Percentiles rank a stretch among this genome's conserved stretches.
phyloP scores from a whole-genome alignment of 2,113 vertebrate genomes.

The Hippocampus abdominalis region DNA sequence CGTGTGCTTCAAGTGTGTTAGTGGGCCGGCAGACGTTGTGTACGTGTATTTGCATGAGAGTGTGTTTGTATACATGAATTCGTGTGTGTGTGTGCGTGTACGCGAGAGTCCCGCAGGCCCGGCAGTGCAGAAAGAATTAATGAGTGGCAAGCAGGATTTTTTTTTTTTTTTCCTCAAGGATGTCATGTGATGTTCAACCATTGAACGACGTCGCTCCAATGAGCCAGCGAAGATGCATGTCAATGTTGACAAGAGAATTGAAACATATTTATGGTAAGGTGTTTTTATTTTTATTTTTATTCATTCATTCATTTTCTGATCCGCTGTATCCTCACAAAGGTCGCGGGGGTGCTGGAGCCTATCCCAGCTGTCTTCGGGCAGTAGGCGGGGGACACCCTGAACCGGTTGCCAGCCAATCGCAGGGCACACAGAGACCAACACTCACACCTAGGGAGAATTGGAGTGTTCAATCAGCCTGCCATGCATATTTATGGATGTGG shows the following conservation, averaged over 20 bases:
- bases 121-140: slow-evolving; percentile 61
- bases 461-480: too few relatives aligned
- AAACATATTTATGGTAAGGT: not conserved
- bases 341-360: too few relatives aligned
- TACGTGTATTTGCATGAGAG: slow-evolving; percentile 25
- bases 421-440: too few relatives aligned
- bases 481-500: too few relatives aligned
- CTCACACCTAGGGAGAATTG: too few relatives aligned
- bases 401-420: too few relatives aligned
- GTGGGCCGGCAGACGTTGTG: not conserved
- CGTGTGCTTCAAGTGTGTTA: too few relatives aligned
- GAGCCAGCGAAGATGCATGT: not conserved
- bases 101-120: slow-evolving; percentile 31
- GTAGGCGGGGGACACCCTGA: too few relatives aligned
- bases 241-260: not conserved
- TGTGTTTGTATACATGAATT: slow-evolving; percentile 49
- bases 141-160: slow-evolving; percentile 61
- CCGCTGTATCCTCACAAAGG: too few relatives aligned
- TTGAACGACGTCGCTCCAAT: not conserved
- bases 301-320: too few relatives aligned
- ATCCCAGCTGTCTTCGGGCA: too few relatives aligned
- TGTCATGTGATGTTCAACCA: slow-evolving; percentile 60
- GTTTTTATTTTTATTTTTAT: not conserved
- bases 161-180: slow-evolving; percentile 55
- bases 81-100: slow-evolving; percentile 5